These are phyloP conservation scores for Phoeniculus purpureus DNA, from an alignment of 2,797 vertebrate genomes.

Conservation along the genomic window DNA sequence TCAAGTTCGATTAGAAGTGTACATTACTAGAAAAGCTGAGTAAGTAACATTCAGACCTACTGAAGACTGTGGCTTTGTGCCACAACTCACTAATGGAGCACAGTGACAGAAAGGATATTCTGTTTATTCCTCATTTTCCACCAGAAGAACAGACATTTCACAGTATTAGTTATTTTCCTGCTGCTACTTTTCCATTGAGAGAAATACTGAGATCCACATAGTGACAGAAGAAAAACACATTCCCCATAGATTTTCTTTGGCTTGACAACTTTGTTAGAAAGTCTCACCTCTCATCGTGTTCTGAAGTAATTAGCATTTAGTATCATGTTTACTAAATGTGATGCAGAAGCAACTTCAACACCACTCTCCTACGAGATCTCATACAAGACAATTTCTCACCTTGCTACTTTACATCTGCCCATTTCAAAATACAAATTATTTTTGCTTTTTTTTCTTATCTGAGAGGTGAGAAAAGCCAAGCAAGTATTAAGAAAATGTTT, in stretches of 20 bases:
- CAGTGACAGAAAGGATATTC: neutral
- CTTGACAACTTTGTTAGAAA: neutral
- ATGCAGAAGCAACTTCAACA: neutral
- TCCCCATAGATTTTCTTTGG: neutral
- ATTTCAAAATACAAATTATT: neutral
- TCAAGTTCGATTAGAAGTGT: neutral
- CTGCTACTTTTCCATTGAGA: neutral
- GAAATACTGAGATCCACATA: neutral
- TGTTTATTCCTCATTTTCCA: neutral
- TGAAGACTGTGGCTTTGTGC: neutral
- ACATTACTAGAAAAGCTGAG: neutral
- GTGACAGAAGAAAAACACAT: neutral
- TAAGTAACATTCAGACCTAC: neutral
- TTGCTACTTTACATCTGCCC: neutral
- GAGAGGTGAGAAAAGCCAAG: neutral
- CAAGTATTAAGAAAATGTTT: neutral
- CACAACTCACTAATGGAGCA: neutral
- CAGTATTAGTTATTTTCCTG: neutral
- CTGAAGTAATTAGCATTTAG: neutral
- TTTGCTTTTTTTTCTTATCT: neutral
- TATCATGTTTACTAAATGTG: neutral
- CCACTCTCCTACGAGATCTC: neutral
- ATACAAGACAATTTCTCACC: neutral
- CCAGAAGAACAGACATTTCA: neutral
- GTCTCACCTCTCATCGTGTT: neutral